Percentiles rank a stretch among this genome's conserved stretches.
phyloP scores from a whole-genome alignment of 2,888 invertebrate species.

The Brenthis hecate region DNA sequence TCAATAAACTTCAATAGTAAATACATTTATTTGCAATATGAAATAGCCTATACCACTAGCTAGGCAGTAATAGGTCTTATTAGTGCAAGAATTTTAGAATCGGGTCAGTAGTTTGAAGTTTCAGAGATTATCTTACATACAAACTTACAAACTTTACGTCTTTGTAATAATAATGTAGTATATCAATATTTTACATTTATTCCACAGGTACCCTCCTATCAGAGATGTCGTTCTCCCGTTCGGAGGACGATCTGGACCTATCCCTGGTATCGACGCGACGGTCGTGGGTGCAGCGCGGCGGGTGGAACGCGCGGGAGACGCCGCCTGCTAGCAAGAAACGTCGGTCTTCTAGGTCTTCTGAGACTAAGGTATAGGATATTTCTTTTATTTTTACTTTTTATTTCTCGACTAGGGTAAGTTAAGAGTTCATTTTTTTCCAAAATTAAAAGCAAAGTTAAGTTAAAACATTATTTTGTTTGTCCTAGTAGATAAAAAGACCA shows the following conservation, averaged over 20 bases:
- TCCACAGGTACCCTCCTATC: slow-evolving; percentile 86
- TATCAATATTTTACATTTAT: not conserved
- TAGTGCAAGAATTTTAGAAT: no score
- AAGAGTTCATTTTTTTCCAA: not conserved
- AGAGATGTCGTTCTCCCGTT: slow-evolving; percentile 91
- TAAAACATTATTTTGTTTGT: no score
- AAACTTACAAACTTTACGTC: no score
- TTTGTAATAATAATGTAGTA: not conserved
- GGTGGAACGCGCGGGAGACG: slow-evolving; percentile 65
- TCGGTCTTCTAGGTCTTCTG: slow-evolving; percentile 68
- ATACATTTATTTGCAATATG: no score
- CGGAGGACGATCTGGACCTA: slow-evolving; percentile 90
- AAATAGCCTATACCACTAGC: no score
- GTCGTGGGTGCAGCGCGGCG: slow-evolving; percentile 76
- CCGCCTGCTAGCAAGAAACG: slow-evolving; percentile 68
- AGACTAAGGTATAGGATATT: slow-evolving; percentile 61
- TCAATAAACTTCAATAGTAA: no score
- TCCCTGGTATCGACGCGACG: slow-evolving; percentile 75
- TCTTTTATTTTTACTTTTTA: not conserved
- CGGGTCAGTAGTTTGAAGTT: no score
- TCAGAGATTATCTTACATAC: no score
- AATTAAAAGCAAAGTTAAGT: not conserved
- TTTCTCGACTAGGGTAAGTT: not conserved
- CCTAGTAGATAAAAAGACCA: no score
- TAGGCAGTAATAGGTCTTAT: no score